Evolutionary conservation across 2,113 vertebrate species (phyloP).

Genomic region (Gallinago media): DNA sequence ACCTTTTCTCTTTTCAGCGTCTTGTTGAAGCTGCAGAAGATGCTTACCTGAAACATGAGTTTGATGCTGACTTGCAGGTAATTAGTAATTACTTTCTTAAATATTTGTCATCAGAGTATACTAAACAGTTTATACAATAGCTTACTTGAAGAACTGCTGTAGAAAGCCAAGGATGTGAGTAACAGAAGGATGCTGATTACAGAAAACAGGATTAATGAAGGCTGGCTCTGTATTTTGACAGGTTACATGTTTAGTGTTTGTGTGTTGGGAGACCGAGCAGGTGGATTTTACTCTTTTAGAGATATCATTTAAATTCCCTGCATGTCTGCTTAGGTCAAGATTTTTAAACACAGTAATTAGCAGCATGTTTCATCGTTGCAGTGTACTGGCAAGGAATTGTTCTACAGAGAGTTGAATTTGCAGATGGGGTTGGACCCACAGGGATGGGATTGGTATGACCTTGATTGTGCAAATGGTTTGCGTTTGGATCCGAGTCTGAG

Average conservation of each 20-base stretch:
- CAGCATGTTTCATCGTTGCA: neutral
- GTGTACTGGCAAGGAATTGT: neutral
- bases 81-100: slow-evolving; percentile 2
- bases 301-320: slow-evolving; percentile 7
- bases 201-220: neutral
- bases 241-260: neutral
- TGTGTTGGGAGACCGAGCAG: neutral
- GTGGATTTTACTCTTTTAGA: neutral
- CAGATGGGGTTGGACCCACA: neutral
- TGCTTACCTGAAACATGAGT: slow-evolving; percentile 94
- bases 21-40: slow-evolving; percentile 97
- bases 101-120: neutral
- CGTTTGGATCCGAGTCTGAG: neutral
- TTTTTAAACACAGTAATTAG: slow-evolving; percentile 7
- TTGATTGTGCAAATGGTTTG: neutral
- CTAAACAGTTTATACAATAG: neutral
- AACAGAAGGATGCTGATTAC: neutral
- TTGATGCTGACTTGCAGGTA: slow-evolving; percentile 95
- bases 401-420: neutral
- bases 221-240: neutral
- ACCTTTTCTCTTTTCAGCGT: slow-evolving; percentile 76
- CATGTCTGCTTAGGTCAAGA: neutral
- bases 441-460: neutral
- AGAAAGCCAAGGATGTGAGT: neutral
- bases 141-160: neutral